A percentile compares a stretch with the other conserved stretches of the same genome.
phyloP scores from a whole-genome alignment of 2,113 vertebrate species.

The Dryoscopus gambensis region DNA sequence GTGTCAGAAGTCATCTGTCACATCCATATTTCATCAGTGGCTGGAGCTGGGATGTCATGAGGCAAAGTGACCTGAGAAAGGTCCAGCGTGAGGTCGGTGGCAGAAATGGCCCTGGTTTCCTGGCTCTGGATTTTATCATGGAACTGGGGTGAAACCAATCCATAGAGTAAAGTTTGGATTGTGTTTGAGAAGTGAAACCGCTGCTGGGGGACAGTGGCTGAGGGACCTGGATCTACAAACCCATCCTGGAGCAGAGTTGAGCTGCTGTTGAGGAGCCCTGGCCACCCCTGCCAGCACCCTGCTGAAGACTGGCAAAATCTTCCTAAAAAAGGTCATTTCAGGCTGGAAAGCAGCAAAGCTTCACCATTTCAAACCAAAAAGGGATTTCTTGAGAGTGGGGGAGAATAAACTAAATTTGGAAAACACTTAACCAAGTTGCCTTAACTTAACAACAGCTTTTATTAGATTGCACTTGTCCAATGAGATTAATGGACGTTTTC shows the following conservation, averaged over 20 bases:
- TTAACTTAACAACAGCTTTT: conserved; percentile 63
- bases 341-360: background rate
- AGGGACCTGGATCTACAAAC: background rate
- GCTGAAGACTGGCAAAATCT: background rate
- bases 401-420: conserved; percentile 26
- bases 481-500: conserved; percentile 71
- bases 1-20: background rate
- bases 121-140: background rate
- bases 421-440: conserved; percentile 9
- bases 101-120: background rate
- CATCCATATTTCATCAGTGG: background rate
- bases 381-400: background rate
- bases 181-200: background rate
- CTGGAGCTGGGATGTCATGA: background rate
- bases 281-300: background rate
- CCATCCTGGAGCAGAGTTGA: accelerated
- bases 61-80: background rate
- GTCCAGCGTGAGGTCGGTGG: background rate
- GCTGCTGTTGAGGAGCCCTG: background rate
- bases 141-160: background rate
- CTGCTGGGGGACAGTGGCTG: background rate
- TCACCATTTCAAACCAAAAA: background rate
- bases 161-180: background rate
- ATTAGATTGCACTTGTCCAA: conserved; percentile 63
- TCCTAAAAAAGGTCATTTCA: background rate